Base-by-base conservation (phyloP, 2,113 vertebrate species). In the Dolichotis patagonum region DNA sequence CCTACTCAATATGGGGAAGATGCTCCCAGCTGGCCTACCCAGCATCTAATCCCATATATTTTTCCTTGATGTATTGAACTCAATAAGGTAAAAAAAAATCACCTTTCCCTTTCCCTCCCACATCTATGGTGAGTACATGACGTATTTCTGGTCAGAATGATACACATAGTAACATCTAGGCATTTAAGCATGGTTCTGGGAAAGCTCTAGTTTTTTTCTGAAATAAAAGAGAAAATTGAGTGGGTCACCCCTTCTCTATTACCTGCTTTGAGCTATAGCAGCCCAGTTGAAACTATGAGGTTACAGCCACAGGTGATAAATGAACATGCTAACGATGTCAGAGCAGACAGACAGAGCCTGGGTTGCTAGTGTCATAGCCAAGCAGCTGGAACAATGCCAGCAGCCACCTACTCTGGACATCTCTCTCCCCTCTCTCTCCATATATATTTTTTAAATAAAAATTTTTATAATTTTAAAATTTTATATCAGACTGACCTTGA, bases 91-190 rank as follows among this genome's bases (percentile, higher is more conserved):
- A 52, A 52, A 91, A 89, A 54, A 49, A 35, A 83, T 69, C 85
- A 28, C 38, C 75, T 75, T 90, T 58, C 58, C 56, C 75, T 84
- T 90, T 26, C 35, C 14, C 14, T 85, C 54, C 81, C 49, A 41
- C 41, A 60, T 81, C 67, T 60, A 86, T 41, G 6, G 65, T 83
- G 86, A 22, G 30, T 26, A 8, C n/a, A 54, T 56, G 90, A 91
- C 49, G 94, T 30, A 52, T 89, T 80, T 94, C 86, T 89, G 71
- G 54, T 22, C 38, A 84, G 83, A 88, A 85, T 30, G 56, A 54
- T 41, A 67, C 19, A 32, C 0, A 0, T 11, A 26, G 20, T 85
- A 73, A 30, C 26, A 60, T 71, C 43, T 60, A 54, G 52, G 46
- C 67, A 38, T 26, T 30, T 43, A 58, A 82, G 60, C 65, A 8